A percentile compares a stretch with the other conserved stretches of the same genome.
Evolutionary conservation across 2,888 invertebrate species (phyloP).

Genomic region (Scaptodrosophila latifasciaeformis): DNA sequence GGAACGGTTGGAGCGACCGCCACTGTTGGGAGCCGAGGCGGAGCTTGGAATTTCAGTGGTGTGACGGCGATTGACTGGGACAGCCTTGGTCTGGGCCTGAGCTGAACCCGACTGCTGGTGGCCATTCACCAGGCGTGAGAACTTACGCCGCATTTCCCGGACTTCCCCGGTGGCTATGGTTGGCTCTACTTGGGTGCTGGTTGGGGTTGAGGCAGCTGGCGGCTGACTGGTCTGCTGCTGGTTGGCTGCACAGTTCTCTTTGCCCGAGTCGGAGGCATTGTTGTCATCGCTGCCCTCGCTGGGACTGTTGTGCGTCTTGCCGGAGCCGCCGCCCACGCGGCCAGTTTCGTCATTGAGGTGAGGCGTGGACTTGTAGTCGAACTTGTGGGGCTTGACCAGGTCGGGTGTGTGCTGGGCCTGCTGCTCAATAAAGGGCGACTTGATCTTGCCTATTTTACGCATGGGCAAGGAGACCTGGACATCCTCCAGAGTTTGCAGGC

Average conservation of each 20-base stretch:
- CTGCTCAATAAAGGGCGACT: constrained; percentile 72
- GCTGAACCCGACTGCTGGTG: constrained; percentile 1
- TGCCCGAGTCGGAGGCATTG: constrained; percentile 70
- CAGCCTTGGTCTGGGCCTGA: constrained; percentile 12
- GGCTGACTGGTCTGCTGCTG: constrained; percentile 12
- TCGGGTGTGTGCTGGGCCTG: constrained; percentile 42
- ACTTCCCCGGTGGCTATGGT: too few species aligned
- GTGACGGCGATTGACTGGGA: constrained; percentile 35
- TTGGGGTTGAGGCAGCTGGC: too few species aligned
- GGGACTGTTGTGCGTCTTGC: constrained; percentile 9
- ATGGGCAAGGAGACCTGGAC: constrained; percentile 35
- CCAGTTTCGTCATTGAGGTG: neutral
- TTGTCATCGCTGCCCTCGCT: constrained; percentile 38
- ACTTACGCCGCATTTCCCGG: constrained; percentile 60
- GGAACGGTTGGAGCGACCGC: constrained; percentile 15
- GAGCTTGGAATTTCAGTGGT: constrained; percentile 42
- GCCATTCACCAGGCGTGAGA: constrained; percentile 46
- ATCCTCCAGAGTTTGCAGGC: constrained; percentile 39
- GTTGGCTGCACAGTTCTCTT: constrained; percentile 68
- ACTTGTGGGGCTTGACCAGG: constrained; percentile 39
- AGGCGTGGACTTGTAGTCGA: constrained; percentile 42
- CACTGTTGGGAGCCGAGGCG: constrained; percentile 23
- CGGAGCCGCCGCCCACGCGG: too few species aligned
- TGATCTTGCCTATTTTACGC: constrained; percentile 73
- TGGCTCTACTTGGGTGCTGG: too few species aligned